Conservation (phyloP, 2,888 invertebrate genomes). For the Lochmaea crataegi region DNA sequence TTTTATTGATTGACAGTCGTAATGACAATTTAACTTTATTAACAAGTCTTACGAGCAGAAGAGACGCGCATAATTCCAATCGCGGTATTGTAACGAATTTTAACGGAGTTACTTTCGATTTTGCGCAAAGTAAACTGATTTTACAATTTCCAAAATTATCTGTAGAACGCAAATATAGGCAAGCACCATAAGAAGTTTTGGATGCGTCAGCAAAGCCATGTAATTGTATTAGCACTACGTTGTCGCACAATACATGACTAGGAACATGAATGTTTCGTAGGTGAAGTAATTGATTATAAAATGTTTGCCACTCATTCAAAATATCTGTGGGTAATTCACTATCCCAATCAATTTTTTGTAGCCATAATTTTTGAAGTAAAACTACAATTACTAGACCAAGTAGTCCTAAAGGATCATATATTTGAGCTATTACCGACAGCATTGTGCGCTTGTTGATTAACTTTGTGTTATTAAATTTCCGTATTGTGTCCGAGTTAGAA, state of each 20-base stretch:
- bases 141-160: conserved; percentile 25
- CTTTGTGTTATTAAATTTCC: no score
- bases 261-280: conserved; percentile 27
- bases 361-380: conserved; percentile 30
- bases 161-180: conserved; percentile 33
- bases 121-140: conserved; percentile 38
- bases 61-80: conserved; percentile 40
- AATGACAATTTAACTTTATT: conserved; percentile 25
- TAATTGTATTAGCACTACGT: conserved; percentile 36
- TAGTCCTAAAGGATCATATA: no score
- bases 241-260: conserved; percentile 27
- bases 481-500: no score
- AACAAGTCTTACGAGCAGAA: conserved; percentile 33
- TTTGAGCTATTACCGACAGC: no score
- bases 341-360: conserved; percentile 23
- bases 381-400: conserved; percentile 14
- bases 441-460: no score
- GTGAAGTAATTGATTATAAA: background rate
- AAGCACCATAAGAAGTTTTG: conserved; percentile 38
- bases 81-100: conserved; percentile 39
- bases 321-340: conserved; percentile 20
- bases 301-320: conserved; percentile 6
- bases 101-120: conserved; percentile 41
- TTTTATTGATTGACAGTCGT: conserved; percentile 16
- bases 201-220: conserved; percentile 46